A percentile compares a stretch with the other conserved stretches of the same genome.
Conservation (phyloP, 1,140 invertebrate genomes). For the Dendrolimus punctatus region DNA sequence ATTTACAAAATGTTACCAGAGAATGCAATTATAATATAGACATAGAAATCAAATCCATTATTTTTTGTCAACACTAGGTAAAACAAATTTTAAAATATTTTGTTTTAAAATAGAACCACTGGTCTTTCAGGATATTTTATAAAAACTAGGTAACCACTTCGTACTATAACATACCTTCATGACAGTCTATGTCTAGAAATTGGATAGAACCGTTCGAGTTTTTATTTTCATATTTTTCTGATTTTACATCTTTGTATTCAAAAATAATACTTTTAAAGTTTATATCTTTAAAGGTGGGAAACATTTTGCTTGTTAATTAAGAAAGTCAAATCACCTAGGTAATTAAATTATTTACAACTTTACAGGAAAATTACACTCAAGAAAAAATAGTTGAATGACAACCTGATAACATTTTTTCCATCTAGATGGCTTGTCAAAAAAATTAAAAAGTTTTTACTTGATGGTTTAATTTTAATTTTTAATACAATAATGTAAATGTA, state of each 20-base stretch:
- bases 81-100: too few relatives aligned
- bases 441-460: too few relatives aligned
- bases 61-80: too few relatives aligned
- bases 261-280: conserved; percentile 2
- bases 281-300: conserved; percentile 1
- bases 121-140: neutral
- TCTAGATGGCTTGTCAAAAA: too few relatives aligned
- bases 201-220: conserved; percentile 9
- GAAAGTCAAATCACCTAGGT: conserved; percentile 38
- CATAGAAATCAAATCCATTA: too few relatives aligned
- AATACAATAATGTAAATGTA: too few relatives aligned
- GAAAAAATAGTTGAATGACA: too few relatives aligned
- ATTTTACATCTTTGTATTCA: neutral
- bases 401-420: too few relatives aligned
- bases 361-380: neutral
- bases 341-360: conserved; percentile 50
- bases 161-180: conserved; percentile 10
- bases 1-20: too few relatives aligned
- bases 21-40: too few relatives aligned
- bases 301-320: conserved; percentile 1
- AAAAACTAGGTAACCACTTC: neutral
- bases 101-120: too few relatives aligned
- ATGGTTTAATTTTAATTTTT: too few relatives aligned
- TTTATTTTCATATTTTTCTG: conserved; percentile 5
- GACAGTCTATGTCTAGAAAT: conserved; percentile 11